These are phyloP conservation scores for Pleuronectes platessa DNA, from an alignment of 2,113 vertebrate species.

Conservation along the genomic window DNA sequence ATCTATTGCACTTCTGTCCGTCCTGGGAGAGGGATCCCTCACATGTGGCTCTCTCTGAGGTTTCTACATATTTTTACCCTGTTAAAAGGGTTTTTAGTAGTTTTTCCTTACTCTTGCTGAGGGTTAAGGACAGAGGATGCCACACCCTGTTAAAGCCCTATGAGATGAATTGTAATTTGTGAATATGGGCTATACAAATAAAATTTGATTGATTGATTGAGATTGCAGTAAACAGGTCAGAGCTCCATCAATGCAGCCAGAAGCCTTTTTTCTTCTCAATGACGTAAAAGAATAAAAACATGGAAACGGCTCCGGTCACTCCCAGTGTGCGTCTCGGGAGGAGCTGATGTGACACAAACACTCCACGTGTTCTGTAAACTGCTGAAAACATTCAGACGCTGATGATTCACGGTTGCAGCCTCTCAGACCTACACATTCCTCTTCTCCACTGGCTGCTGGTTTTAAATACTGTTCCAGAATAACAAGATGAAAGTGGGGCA, in stretches of 20 bases:
- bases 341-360: slow-evolving; percentile 49
- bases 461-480: slow-evolving; percentile 35
- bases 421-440: slow-evolving; percentile 20
- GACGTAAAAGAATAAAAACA: slow-evolving; percentile 9
- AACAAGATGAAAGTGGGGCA: slow-evolving; percentile 39
- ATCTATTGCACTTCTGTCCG: too few species aligned
- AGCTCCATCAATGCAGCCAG: slow-evolving; percentile 5
- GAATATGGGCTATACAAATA: too few species aligned
- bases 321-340: slow-evolving; percentile 23
- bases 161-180: too few species aligned
- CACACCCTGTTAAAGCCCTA: too few species aligned
- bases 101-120: too few species aligned
- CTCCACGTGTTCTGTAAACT: neutral
- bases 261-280: slow-evolving; percentile 13
- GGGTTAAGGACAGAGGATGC: too few species aligned
- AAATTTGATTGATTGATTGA: too few species aligned
- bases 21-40: too few species aligned
- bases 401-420: slow-evolving; percentile 32
- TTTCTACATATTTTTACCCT: too few species aligned
- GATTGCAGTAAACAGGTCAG: slow-evolving; percentile 21
- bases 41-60: too few species aligned
- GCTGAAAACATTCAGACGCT: slow-evolving; percentile 13
- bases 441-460: slow-evolving; percentile 26
- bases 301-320: slow-evolving; percentile 7
- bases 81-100: too few species aligned